Evolutionary conservation across 2,113 vertebrate genomes (phyloP).

Genomic region (Saccopteryx leptura): DNA sequence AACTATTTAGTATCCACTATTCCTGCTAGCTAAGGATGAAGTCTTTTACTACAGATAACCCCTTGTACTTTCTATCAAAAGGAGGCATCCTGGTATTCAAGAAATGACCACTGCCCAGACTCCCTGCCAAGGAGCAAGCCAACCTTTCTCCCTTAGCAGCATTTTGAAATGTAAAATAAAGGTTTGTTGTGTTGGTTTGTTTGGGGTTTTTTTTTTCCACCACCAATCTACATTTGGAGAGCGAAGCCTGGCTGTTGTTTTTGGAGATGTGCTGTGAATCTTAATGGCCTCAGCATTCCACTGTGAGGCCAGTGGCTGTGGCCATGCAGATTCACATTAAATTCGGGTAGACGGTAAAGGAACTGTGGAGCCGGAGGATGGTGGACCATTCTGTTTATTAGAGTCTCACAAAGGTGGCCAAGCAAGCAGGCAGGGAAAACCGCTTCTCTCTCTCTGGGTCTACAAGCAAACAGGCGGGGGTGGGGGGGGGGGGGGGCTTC

Average conservation of each 20-base stretch:
- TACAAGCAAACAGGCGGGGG: too few relatives aligned
- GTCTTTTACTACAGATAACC: conserved; percentile 12
- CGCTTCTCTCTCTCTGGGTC: too few relatives aligned
- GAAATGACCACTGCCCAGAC: conserved; percentile 4
- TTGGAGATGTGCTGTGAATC: conserved; percentile 39
- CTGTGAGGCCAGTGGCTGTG: too few relatives aligned
- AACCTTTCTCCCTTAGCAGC: conserved; percentile 40
- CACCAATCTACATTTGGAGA: conserved; percentile 38
- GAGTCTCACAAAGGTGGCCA: too few relatives aligned
- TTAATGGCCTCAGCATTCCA: conserved; percentile 1
- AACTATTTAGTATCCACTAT: not conserved
- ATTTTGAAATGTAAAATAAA: conserved; percentile 67
- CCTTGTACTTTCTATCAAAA: conserved; percentile 51
- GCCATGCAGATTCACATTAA: too few relatives aligned
- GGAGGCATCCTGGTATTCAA: conserved; percentile 14
- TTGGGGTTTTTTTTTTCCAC: not conserved
- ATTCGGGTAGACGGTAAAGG: too few relatives aligned
- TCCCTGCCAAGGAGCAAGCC: conserved; percentile 44
- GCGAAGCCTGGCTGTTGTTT: not conserved
- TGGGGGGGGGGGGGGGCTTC: too few relatives aligned
- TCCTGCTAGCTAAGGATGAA: not conserved
- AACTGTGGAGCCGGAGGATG: too few relatives aligned
- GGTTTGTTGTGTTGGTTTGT: conserved; percentile 21
- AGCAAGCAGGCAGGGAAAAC: too few relatives aligned
- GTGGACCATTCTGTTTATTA: too few relatives aligned